Percentiles rank a stretch among this genome's conserved stretches.
Evolutionary conservation across 2,888 invertebrate genomes (phyloP).

Genomic region (Cecidostiba fungosa): DNA sequence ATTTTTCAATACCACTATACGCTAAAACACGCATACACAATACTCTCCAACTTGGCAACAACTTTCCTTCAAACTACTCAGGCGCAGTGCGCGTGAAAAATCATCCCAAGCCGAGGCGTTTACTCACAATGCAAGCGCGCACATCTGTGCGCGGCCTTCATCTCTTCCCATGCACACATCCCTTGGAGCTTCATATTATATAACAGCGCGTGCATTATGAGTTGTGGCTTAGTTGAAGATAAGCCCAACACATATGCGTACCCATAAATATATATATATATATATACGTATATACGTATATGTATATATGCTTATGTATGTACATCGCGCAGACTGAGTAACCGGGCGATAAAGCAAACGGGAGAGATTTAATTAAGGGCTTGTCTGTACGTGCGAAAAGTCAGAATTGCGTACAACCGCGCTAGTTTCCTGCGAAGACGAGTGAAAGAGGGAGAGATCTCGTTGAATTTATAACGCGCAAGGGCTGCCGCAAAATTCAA

Average conservation of each 20-base stretch:
- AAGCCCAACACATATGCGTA: neutral
- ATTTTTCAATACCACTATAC: neutral
- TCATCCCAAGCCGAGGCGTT: neutral
- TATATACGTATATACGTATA: neutral
- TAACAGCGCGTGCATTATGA: constrained; percentile 23
- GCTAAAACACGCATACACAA: neutral
- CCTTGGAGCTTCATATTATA: neutral
- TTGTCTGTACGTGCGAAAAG: constrained; percentile 22
- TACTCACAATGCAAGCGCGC: neutral
- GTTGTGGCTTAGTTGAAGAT: neutral
- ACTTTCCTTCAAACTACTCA: constrained; percentile 7
- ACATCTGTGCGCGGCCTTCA: neutral
- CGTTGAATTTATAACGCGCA: constrained; percentile 21
- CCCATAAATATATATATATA: neutral
- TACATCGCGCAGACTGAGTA: neutral
- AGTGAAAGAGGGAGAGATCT: constrained; percentile 6
- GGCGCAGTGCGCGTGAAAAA: constrained; percentile 4
- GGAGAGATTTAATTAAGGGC: constrained; percentile 42
- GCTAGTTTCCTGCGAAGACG: constrained; percentile 20
- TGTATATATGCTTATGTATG: neutral
- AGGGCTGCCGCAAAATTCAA: constrained; percentile 7
- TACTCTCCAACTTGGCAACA: neutral
- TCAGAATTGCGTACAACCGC: neutral
- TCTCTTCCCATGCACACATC: neutral
- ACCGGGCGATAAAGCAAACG: constrained; percentile 37